Base-by-base conservation (phyloP, 2,888 invertebrate species). In the Drosophila paranaensis region DNA sequence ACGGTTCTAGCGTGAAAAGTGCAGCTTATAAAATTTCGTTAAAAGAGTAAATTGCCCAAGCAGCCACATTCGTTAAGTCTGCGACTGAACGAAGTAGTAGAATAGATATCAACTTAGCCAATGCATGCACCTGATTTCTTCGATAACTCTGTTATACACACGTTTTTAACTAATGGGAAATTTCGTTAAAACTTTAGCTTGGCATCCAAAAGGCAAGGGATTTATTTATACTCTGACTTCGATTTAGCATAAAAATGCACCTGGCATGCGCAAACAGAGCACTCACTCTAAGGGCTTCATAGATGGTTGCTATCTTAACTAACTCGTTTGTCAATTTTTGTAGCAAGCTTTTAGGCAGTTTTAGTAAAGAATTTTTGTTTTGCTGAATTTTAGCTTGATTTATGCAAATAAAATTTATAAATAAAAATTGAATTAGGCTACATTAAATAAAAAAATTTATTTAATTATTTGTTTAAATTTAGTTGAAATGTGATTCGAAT, bases 261-360 rank as follows among this genome's bases (percentile, higher is more conserved):
- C 25, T 8, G 9, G 2, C 16, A 6, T 16, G 27, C 27, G 13
- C 33, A 35, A 20, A 13, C 11, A 20, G 0, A 14, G 25, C 9
- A 1, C 3, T 20, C 1, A 9, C 0, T 2, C 1, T 8, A 35
- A 20, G 20, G n/a, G 20, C 42, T 53, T 37, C 13, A 43, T 11
- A 53, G 6, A 16, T 16, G 33, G 30, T 14, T 33, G 16, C 10
- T 25, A 57, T 51, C 51, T 20, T 0, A 2, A 30, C 27, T 46
- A 37, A 9, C 1, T 2, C 5, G 6, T 33, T 6, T 0, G 2
- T 3, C 5, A 45, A 0, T 35, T 16, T 40, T 6, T 60, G 45
- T 62, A 60, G 76, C 66, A 63, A 37, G 56, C 48, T 63, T 46
- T 66, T 50, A 33, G 76, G 75, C 61, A 20, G 1, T 5, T 1